Evolutionary conservation across 2,113 vertebrate species (phyloP).

Genomic region (Pagrus major): DNA sequence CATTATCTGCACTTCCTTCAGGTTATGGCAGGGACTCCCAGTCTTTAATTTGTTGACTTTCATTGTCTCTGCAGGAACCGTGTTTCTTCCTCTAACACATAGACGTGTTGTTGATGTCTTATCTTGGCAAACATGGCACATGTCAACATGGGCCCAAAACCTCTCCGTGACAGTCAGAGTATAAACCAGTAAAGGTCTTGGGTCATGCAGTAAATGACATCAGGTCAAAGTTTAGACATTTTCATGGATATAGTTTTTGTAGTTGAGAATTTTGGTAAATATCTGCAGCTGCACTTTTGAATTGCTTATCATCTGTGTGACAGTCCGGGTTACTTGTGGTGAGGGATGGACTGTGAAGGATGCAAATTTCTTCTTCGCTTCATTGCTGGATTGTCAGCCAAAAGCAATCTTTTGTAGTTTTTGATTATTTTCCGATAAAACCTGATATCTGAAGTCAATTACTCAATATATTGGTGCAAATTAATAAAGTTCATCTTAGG

Average conservation of each 20-base stretch:
- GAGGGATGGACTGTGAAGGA: not conserved
- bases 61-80: constrained; percentile 36
- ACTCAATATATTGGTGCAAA: not conserved
- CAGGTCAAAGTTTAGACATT: constrained; percentile 28
- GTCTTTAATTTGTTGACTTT: constrained; percentile 59
- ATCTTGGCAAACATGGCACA: constrained; percentile 27
- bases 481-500: not conserved
- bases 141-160: constrained; percentile 5
- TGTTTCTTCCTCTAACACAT: constrained; percentile 33
- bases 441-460: not conserved
- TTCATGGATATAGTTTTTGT: constrained; percentile 1
- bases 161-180: constrained; percentile 17
- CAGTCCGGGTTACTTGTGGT: not conserved
- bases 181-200: constrained; percentile 36
- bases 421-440: not conserved
- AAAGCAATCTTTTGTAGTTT: not conserved
- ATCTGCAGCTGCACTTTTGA: not conserved
- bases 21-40: not conserved
- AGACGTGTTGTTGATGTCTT: constrained; percentile 25
- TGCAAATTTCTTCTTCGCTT: not conserved
- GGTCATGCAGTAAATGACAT: constrained; percentile 20
- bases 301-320: not conserved
- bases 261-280: not conserved
- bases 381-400: not conserved
- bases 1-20: not conserved